Evolutionary conservation across 2,888 invertebrate genomes (phyloP), one percentile per base, ranked within the genome.

Genomic region (Idaea biselata): DNA sequence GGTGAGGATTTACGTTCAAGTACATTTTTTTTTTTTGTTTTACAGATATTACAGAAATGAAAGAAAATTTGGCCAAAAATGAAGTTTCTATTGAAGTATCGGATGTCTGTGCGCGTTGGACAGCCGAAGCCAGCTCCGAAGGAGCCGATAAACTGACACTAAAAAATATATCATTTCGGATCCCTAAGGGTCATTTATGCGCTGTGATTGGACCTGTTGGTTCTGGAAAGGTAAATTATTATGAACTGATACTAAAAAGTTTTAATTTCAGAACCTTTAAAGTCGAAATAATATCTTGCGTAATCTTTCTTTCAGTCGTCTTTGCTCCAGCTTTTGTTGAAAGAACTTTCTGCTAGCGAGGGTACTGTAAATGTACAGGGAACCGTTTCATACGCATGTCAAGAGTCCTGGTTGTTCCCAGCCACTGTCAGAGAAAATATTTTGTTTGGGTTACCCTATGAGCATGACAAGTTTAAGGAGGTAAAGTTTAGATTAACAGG

Each of bases 121-220:
- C 77, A 25, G 72, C 66, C 11, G n/a, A n/a, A n/a, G n/a, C n/a
- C n/a, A n/a, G n/a, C n/a, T 72, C 78, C 0, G 73, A 77, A 1
- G 87, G 91, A 25, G 32, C 66, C 0, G 67, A 73, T 4, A 89
- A 93, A 25, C 88, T 95, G 60, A 89, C 87, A 0, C 83, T 94
- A 53, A 93, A 93, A 75, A 91, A 83, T 69, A 86, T 96, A 16
- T 94, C 93, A 54, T 70, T 96, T 58, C 86, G 93, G 1, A 83
- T 96, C 7, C 87, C 91, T 25, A 90, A 87, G 60, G 94, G 95
- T 0, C 94, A 95, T 77, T 87, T 97, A 5, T 95, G 96, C 73
- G 97, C 96, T 0, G 88, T 98, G 6, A 96, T 98, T 67, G 98
- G 98, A 0, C 95, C 97, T 0, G 97, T 98, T 4, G 98, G 98